phyloP scores from a whole-genome alignment of 2,797 vertebrate species.

The Salmo trutta region DNA sequence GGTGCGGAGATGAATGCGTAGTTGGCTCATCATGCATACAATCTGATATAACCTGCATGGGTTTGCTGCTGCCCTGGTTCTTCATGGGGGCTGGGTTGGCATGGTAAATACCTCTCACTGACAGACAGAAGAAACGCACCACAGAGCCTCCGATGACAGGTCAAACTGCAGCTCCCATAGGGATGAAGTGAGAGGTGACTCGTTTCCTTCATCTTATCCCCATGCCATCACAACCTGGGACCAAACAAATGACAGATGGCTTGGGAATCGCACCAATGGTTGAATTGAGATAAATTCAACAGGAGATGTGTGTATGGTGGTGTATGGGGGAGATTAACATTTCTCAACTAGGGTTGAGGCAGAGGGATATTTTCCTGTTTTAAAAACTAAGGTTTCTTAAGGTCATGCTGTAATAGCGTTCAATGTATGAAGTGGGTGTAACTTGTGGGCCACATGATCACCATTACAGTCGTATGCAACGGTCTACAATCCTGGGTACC shows the following conservation, averaged over 20 bases:
- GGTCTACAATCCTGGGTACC: too few species aligned
- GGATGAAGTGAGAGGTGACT: background rate
- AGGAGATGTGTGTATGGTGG: background rate
- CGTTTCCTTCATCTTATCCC: background rate
- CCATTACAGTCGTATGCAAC: background rate
- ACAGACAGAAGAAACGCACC: background rate
- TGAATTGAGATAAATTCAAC: background rate
- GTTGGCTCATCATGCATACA: background rate
- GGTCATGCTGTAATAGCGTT: background rate
- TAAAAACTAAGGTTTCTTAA: background rate
- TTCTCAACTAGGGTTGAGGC: background rate
- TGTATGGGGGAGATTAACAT: background rate
- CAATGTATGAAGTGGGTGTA: background rate
- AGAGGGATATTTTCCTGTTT: background rate
- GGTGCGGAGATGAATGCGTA: conserved; percentile 2
- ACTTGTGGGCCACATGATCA: background rate
- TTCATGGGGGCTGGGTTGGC: background rate
- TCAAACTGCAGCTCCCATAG: background rate
- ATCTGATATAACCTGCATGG: conserved; percentile 14
- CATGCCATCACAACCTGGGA: background rate
- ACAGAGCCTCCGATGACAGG: background rate
- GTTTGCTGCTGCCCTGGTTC: background rate
- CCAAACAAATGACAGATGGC: background rate
- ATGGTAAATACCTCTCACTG: conserved; percentile 1
- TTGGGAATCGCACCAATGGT: background rate